phyloP scores from a whole-genome alignment of 2,888 invertebrate genomes.

The Omphaloscelis lunosa region DNA sequence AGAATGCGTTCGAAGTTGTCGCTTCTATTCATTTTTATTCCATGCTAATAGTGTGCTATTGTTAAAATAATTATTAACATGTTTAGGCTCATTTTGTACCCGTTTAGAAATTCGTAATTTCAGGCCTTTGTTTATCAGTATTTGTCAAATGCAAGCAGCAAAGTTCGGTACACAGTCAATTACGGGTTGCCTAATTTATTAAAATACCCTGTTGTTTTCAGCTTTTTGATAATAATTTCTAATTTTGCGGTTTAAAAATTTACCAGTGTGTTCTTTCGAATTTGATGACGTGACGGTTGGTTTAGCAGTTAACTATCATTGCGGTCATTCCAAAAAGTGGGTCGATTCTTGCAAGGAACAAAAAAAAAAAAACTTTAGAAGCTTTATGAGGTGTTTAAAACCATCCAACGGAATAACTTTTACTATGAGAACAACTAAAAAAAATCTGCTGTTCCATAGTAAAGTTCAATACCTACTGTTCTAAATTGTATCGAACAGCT shows the following conservation, averaged over 20 bases:
- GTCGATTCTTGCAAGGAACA: neutral
- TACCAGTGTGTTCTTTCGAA: neutral
- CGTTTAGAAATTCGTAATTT: conserved; percentile 19
- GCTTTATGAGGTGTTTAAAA: too few relatives aligned
- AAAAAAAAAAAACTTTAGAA: too few relatives aligned
- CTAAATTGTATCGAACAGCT: too few relatives aligned
- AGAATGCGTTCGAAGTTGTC: neutral
- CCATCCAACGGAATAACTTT: too few relatives aligned
- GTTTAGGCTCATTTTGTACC: conserved; percentile 24
- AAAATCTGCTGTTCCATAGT: too few relatives aligned
- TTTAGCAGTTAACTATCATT: neutral
- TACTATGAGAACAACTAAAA: too few relatives aligned
- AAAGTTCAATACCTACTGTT: too few relatives aligned
- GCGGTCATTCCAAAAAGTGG: neutral
- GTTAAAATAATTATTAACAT: conserved; percentile 41
- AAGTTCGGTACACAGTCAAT: neutral
- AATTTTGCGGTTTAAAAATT: neutral
- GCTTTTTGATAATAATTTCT: neutral
- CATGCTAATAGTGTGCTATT: conserved; percentile 7
- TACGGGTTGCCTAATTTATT: neutral
- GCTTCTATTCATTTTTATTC: conserved; percentile 2
- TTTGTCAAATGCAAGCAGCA: conserved; percentile 9
- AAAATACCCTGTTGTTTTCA: neutral
- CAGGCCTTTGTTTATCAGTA: conserved; percentile 7
- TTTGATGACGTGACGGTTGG: neutral